These are phyloP conservation scores for Battus philenor DNA, from an alignment of 1,140 invertebrate species.

Conservation along the genomic window DNA sequence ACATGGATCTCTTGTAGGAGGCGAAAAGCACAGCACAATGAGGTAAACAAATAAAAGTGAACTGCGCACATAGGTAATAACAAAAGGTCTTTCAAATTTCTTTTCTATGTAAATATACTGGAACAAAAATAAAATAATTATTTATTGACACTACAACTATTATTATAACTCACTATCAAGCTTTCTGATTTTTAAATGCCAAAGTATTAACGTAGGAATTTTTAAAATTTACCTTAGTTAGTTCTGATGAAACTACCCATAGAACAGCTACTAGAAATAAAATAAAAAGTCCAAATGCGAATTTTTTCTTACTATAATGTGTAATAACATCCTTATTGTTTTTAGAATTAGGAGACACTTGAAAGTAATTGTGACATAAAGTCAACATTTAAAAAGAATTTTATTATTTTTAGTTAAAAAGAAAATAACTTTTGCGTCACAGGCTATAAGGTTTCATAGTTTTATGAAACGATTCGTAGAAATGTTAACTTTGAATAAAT, in stretches of 20 bases:
- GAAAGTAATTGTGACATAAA: slow-evolving; percentile 70
- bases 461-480: background rate
- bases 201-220: slow-evolving; percentile 2
- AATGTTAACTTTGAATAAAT: slow-evolving; percentile 4
- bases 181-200: too few species aligned
- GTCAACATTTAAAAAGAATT: slow-evolving; percentile 54
- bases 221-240: slow-evolving; percentile 53
- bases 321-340: slow-evolving; percentile 53
- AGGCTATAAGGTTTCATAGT: slow-evolving; percentile 5
- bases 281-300: slow-evolving; percentile 62
- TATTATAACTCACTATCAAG: too few species aligned
- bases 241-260: slow-evolving; percentile 65
- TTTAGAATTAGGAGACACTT: slow-evolving; percentile 53
- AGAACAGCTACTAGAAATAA: slow-evolving; percentile 59
- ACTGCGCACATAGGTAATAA: slow-evolving; percentile 64
- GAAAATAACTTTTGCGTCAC: slow-evolving; percentile 1
- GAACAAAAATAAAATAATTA: slow-evolving; percentile 27
- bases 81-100: slow-evolving; percentile 58
- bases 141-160: too few species aligned
- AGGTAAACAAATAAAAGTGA: slow-evolving; percentile 64
- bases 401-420: slow-evolving; percentile 3
- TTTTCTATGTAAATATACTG: slow-evolving; percentile 65
- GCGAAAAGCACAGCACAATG: slow-evolving; percentile 59
- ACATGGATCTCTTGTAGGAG: slow-evolving; percentile 63
- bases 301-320: slow-evolving; percentile 55